Conservation (phyloP, 2,797 vertebrate genomes). For the Sciaenops ocellatus region DNA sequence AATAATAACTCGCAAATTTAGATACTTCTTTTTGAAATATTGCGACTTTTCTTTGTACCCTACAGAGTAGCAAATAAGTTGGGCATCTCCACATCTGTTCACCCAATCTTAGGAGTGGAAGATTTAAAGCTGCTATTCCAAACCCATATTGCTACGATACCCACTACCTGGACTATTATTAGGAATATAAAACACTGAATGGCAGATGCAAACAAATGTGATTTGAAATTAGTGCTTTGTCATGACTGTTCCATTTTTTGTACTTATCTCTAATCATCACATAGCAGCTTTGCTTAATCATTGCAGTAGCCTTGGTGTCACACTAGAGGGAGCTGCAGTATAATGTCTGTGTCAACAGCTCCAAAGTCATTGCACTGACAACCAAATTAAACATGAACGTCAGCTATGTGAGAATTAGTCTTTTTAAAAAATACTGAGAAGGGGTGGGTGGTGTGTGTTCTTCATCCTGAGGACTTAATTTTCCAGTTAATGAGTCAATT, state of each 20-base stretch:
- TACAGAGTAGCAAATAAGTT: not conserved
- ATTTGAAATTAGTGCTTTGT: constrained; percentile 6
- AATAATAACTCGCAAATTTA: not conserved
- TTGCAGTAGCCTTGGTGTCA: not conserved
- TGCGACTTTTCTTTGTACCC: too few species aligned
- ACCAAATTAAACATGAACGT: not conserved
- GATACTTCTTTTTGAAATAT: not conserved
- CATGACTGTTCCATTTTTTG: not conserved
- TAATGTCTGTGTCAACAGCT: not conserved
- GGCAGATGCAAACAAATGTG: not conserved
- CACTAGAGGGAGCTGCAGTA: constrained; percentile 59
- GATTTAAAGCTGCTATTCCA: not conserved
- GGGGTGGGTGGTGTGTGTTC: constrained; percentile 23
- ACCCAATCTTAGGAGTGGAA: not conserved
- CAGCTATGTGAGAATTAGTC: constrained; percentile 6
- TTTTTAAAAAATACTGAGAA: constrained; percentile 7
- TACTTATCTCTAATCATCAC: too few species aligned
- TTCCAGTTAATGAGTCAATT: constrained; percentile 55
- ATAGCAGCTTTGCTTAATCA: rapidly evolving
- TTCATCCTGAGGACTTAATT: constrained; percentile 51
- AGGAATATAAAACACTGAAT: not conserved
- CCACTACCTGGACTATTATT: not conserved
- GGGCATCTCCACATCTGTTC: not conserved
- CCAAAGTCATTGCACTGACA: not conserved
- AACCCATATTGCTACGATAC: not conserved